Evolutionary conservation across 2,797 vertebrate genomes (phyloP), one percentile per base, ranked within the genome.

Genomic region (Cuculus canorus): DNA sequence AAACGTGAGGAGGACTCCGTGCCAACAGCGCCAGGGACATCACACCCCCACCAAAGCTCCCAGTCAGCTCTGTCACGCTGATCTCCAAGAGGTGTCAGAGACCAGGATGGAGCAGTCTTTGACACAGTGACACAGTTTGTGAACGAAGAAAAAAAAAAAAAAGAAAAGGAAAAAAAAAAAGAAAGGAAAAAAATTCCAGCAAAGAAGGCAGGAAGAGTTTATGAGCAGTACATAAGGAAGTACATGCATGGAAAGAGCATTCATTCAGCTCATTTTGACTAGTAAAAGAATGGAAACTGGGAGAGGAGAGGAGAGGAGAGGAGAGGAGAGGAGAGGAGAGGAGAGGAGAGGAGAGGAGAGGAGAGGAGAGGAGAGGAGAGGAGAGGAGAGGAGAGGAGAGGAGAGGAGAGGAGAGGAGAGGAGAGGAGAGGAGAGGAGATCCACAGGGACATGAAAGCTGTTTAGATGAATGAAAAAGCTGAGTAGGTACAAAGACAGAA

Each of bases 1-100:
- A 43, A 43, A 43, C 13, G 14, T 15, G 45, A 9, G 7, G 48
- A 33, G 32, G 45, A 33, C 32, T 60, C 3, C 3, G 33, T 57
- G 41, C 19, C 59, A 53, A 9, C 47, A 64, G 17, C 0, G 2
- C 27, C 39, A 17, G 0, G 0, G 47, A 16, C 64, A 85, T 30
- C 43, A 18, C 43, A 41, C 11, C 35, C 11, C 12, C 25, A 54
- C 14, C 59, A 64, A 48, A 66, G 65, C 30, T 33, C 25, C 52
- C 11, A 45, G 47, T n/a, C 41, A 68, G 54, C 50, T 50, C 52
- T 18, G 13, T 25, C 54, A 57, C 4, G 1, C 9, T 41, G 12
- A 48, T 41, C 47, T 64, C 45, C 52, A 45, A 24, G 15, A 72
- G 50, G 52, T 68, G 71, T 56, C 28, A n/a, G 69, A 59, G 54